Conservation (phyloP, 1,140 invertebrate species). For the Aphelenchoides fujianensis region DNA sequence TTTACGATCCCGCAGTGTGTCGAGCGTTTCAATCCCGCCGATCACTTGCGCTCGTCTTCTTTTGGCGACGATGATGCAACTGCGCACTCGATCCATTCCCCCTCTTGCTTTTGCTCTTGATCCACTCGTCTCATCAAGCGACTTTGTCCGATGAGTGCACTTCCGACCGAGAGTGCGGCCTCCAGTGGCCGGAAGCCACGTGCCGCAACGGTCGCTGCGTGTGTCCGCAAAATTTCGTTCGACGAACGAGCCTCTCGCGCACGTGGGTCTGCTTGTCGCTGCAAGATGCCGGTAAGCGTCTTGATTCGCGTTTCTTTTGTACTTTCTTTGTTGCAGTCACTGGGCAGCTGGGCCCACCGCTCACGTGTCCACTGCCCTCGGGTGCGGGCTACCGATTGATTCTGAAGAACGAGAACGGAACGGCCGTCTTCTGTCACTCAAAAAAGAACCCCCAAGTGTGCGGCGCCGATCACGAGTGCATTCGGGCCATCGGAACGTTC, state of each 20-base stretch:
- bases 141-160: constrained; percentile 24
- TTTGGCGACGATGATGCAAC: too few species aligned
- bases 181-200: constrained; percentile 31
- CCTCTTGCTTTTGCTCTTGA: too few species aligned
- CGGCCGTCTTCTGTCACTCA: constrained; percentile 31
- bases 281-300: constrained; percentile 35
- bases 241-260: constrained; percentile 31
- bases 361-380: constrained; percentile 32
- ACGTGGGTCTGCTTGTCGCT: constrained; percentile 35
- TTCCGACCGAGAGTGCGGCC: constrained; percentile 23
- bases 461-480: constrained; percentile 29
- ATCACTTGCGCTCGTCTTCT: too few species aligned
- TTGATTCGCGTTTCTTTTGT: constrained; percentile 12
- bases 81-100: too few species aligned
- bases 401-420: constrained; percentile 26
- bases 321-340: constrained; percentile 39
- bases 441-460: constrained; percentile 20
- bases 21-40: too few species aligned
- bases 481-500: constrained; percentile 27
- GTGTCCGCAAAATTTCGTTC: constrained; percentile 33
- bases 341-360: constrained; percentile 27
- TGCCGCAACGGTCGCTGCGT: constrained; percentile 22
- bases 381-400: constrained; percentile 38
- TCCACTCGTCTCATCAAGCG: too few species aligned
- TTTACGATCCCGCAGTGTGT: too few species aligned